Base-by-base conservation (phyloP, 1,140 invertebrate species). In the Procambarus clarkii region DNA sequence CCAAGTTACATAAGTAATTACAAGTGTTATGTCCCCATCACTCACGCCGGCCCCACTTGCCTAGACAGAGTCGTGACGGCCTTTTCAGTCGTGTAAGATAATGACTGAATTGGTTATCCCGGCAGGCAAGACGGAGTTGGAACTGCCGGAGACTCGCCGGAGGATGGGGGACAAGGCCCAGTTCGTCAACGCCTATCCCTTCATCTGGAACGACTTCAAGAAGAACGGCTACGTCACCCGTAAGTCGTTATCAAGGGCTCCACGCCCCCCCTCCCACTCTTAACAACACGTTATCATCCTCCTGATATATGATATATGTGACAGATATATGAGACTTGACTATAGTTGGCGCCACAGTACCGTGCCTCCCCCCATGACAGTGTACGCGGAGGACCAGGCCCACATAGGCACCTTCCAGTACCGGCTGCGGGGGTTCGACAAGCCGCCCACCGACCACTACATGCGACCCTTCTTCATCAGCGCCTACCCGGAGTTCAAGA, bases 391-490 rank as follows among this genome's bases (percentile, higher is more conserved):
- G 94, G 98, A 99, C 94, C 96, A 96, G 92, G 96, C 97, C 0
- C 95, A 96, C 93, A 96, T 97, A 13, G 98, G 98, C 0, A 98
- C 97, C 0, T 99, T 99, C 93, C 98, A 97, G 46, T 98, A 98
- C 94, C 96, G 98, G 15, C 96, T 99, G 93, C 97, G 97, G 91
- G 98, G 98, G 0, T 99, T 99, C 94, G 95, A 96, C 88, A 90
- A 95, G 0, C 96, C 97, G 92, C 98, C 98, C 0, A 98, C 98
- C 0, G 97, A 99, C 95, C 98, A 99, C 94, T 99, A 98, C 94
- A 96, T 98, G 95, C 95, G 98, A 54, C 96, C 97, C 0, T 99
- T 96, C 94, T 98, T 97, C 93, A 91, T 97, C 58, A 95, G 95
- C 7, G 94, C 95, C 34, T 94, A 96, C 80, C 95, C 95, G 45